phyloP scores from a whole-genome alignment of 2,113 vertebrate genomes.

The Poecile atricapillus region DNA sequence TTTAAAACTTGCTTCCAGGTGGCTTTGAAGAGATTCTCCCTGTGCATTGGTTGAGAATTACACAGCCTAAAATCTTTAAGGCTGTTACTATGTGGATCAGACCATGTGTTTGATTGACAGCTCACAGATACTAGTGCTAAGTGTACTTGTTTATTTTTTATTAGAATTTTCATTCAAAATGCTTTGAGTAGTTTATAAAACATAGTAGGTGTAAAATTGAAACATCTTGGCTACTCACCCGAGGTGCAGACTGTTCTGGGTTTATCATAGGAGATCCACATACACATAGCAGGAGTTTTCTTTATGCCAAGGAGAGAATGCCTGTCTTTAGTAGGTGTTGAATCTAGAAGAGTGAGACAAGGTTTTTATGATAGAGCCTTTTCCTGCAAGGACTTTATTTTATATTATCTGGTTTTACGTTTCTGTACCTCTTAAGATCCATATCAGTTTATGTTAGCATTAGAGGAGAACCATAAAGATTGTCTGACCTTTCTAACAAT shows the following conservation, averaged over 20 bases:
- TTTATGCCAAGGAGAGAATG: neutral
- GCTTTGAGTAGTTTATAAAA: neutral
- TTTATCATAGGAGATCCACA: neutral
- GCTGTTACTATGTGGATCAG: neutral
- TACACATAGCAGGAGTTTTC: neutral
- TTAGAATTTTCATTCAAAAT: neutral
- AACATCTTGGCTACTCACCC: neutral
- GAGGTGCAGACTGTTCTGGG: neutral
- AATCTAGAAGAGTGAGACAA: neutral
- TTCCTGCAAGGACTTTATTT: slow-evolving; percentile 20
- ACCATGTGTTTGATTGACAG: neutral
- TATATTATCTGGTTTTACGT: neutral
- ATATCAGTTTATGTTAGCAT: neutral
- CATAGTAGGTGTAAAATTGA: neutral
- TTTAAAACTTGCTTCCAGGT: neutral
- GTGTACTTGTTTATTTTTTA: neutral
- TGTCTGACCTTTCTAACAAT: neutral
- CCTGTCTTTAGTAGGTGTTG: neutral
- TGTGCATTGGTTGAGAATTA: neutral
- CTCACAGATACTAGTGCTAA: neutral
- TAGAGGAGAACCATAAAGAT: slow-evolving; percentile 10
- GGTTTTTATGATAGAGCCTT: slow-evolving; percentile 9
- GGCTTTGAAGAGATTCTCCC: neutral
- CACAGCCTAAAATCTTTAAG: neutral
- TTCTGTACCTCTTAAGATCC: slow-evolving; percentile 13